Evolutionary conservation across 2,113 vertebrate species (phyloP).

Genomic region (Struthio camelus): DNA sequence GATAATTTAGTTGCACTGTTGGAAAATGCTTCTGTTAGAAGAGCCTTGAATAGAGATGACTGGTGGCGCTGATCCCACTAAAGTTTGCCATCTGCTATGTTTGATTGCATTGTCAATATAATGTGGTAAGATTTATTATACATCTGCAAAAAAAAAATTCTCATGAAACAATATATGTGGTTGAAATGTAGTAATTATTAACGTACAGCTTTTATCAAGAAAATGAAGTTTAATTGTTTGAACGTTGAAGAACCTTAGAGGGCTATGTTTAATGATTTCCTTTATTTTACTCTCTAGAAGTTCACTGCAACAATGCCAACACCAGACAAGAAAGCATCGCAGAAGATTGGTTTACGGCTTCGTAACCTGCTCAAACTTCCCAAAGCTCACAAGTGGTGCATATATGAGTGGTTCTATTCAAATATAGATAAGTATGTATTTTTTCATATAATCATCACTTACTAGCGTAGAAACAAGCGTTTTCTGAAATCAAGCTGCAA

Average conservation of each 20-base stretch:
- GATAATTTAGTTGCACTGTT: neutral
- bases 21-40: neutral
- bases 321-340: slow-evolving; percentile 94
- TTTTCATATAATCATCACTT: neutral
- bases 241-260: neutral
- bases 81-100: neutral
- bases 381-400: slow-evolving; percentile 99
- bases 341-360: slow-evolving; percentile 95
- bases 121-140: neutral
- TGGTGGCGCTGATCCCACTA: neutral
- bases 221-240: neutral
- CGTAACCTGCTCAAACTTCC: slow-evolving; percentile 97
- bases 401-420: slow-evolving; percentile 99
- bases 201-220: neutral
- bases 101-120: neutral
- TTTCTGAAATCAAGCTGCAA: neutral
- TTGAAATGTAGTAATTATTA: neutral
- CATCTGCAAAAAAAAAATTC: neutral
- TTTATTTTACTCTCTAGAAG: slow-evolving; percentile 79
- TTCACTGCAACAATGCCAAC: slow-evolving; percentile 86
- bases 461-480: neutral
- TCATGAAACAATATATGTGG: neutral
- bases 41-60: neutral
- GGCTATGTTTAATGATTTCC: neutral
- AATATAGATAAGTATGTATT: slow-evolving; percentile 95